Conservation (phyloP, 2,888 invertebrate genomes). For the Colostygia pectinataria region DNA sequence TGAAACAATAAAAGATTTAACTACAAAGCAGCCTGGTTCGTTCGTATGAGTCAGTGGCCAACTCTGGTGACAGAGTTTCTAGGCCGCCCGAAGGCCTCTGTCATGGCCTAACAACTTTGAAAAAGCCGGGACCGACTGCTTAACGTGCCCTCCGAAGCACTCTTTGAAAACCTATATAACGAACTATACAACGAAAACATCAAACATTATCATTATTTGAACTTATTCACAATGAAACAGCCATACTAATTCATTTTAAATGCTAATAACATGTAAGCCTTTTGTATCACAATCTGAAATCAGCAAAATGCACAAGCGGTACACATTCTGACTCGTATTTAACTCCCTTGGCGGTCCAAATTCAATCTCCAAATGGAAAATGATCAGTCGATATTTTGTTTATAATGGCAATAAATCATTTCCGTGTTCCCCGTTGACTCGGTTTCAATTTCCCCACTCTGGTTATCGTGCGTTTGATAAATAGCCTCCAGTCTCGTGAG, state of each 20-base stretch:
- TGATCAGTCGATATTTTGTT: constrained; percentile 78
- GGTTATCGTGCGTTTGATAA: constrained; percentile 80
- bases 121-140: no score
- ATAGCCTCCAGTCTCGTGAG: constrained; percentile 66
- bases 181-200: no score
- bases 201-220: constrained; percentile 1
- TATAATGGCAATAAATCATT: constrained; percentile 79
- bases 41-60: no score
- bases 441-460: constrained; percentile 79
- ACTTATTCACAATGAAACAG: constrained; percentile 14
- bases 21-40: no score
- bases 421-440: constrained; percentile 71
- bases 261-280: constrained; percentile 23
- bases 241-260: constrained; percentile 19
- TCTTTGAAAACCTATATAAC: no score
- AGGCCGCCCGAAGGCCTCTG: no score
- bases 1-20: no score
- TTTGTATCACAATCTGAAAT: constrained; percentile 22
- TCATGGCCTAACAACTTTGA: no score
- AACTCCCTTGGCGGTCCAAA: constrained; percentile 63
- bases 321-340: constrained; percentile 43
- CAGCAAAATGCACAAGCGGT: constrained; percentile 38
- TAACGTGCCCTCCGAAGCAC: no score
- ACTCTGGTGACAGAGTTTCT: no score
- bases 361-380: constrained; percentile 74